These are phyloP conservation scores for Caenorhabditis zanzibari DNA, from an alignment of 2,888 invertebrate genomes.

Conservation along the genomic window DNA sequence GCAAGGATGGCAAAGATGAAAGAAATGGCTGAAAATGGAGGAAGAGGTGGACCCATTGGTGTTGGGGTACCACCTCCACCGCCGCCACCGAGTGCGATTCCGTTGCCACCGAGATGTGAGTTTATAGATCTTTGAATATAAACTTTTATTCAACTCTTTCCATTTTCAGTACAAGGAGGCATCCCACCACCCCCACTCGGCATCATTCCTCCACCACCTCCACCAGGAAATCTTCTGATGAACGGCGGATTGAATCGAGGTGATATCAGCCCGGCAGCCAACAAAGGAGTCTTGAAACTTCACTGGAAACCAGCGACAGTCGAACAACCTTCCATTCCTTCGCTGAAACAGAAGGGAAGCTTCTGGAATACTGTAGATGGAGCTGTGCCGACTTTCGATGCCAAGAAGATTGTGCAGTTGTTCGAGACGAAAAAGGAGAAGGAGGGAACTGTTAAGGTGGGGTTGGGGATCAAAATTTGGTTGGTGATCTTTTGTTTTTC, in stretches of 20 bases:
- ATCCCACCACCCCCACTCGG: conserved; percentile 75
- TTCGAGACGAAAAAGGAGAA: conserved; percentile 95
- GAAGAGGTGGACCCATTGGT: conserved; percentile 57
- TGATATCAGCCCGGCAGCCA: conserved; percentile 54
- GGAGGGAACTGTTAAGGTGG: conserved; percentile 85
- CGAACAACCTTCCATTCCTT: conserved; percentile 80
- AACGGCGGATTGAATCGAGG: conserved; percentile 75
- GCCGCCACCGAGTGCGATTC: conserved; percentile 71
- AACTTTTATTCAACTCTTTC: background rate
- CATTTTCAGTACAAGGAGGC: conserved; percentile 68
- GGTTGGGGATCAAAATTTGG: background rate
- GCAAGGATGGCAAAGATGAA: conserved; percentile 68
- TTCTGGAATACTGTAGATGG: conserved; percentile 93
- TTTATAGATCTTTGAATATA: conserved; percentile 6
- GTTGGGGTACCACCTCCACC: conserved; percentile 75
- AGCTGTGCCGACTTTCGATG: conserved; percentile 89
- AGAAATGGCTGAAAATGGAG: conserved; percentile 45
- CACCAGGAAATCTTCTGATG: conserved; percentile 83
- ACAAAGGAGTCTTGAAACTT: conserved; percentile 89
- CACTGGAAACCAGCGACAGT: conserved; percentile 93
- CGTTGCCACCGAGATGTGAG: conserved; percentile 75
- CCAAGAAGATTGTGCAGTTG: conserved; percentile 94
- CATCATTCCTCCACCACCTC: conserved; percentile 77
- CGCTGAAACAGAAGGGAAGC: conserved; percentile 81
- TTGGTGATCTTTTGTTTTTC: background rate